These are phyloP conservation scores for Meandrusa payeni DNA, from an alignment of 2,888 invertebrate genomes.

Conservation along the genomic window DNA sequence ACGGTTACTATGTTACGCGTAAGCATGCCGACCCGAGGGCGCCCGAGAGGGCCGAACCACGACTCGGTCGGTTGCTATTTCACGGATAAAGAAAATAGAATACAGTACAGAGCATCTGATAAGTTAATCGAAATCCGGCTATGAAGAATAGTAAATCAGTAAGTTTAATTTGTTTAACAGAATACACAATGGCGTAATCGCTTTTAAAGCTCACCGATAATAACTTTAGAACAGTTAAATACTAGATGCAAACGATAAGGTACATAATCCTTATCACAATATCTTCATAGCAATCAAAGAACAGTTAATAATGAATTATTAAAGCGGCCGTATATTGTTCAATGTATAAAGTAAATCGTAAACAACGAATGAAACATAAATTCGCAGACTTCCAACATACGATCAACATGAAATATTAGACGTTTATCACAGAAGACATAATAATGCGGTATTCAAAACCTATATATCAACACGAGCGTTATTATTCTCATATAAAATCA, in stretches of 20 bases:
- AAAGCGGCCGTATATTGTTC: constrained; percentile 6
- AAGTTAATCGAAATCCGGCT: too few relatives aligned
- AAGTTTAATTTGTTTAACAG: too few relatives aligned
- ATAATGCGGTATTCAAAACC: constrained; percentile 36
- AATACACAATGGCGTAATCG: not conserved
- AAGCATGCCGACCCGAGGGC: too few relatives aligned
- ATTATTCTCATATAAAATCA: constrained; percentile 33
- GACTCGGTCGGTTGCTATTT: too few relatives aligned
- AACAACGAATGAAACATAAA: constrained; percentile 18
- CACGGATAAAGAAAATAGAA: too few relatives aligned
- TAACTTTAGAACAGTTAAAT: not conserved
- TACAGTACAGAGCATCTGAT: too few relatives aligned
- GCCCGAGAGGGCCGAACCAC: too few relatives aligned
- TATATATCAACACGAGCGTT: constrained; percentile 33
- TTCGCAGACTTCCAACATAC: constrained; percentile 15
- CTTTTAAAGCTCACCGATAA: not conserved
- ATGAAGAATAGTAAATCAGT: too few relatives aligned
- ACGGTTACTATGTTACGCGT: too few relatives aligned
- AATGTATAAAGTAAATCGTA: constrained; percentile 15
- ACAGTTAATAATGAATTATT: constrained; percentile 18
- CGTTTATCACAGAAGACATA: constrained; percentile 23
- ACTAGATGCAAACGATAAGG: constrained; percentile 7
- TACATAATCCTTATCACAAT: constrained; percentile 1
- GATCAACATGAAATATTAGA: constrained; percentile 21
- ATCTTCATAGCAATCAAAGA: constrained; percentile 11